phyloP scores from a whole-genome alignment of 2,113 vertebrate genomes.

The Microtus montanus region DNA sequence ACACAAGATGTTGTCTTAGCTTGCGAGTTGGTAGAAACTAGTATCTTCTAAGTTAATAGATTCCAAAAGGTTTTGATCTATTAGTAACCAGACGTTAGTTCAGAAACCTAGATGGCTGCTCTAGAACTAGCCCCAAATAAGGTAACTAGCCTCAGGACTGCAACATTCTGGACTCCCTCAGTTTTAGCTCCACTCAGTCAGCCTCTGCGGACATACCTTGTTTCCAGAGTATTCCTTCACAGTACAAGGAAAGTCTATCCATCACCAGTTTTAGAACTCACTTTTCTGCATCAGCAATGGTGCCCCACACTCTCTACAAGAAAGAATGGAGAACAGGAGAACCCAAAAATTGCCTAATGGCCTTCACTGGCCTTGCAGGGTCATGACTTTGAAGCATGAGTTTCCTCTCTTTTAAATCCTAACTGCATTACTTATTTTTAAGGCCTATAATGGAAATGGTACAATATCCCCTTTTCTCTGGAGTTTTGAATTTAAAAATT shows the following conservation, averaged over 20 bases:
- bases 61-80: background rate
- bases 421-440: background rate
- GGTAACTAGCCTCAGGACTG: background rate
- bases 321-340: background rate
- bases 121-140: background rate
- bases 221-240: background rate
- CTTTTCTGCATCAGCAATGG: background rate
- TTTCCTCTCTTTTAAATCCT: conserved; percentile 14
- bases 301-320: background rate
- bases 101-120: background rate
- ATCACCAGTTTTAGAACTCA: background rate
- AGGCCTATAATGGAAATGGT: rapidly evolving
- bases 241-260: rapidly evolving
- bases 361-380: background rate
- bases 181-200: background rate
- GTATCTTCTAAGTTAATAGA: background rate
- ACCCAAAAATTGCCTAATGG: background rate
- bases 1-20: background rate
- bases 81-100: background rate
- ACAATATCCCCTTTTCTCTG: background rate
- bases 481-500: background rate
- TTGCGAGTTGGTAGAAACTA: background rate
- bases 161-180: background rate
- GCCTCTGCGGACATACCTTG: background rate
- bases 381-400: background rate